Conservation (phyloP, 2,888 invertebrate genomes). For the Morinoia aosen region DNA sequence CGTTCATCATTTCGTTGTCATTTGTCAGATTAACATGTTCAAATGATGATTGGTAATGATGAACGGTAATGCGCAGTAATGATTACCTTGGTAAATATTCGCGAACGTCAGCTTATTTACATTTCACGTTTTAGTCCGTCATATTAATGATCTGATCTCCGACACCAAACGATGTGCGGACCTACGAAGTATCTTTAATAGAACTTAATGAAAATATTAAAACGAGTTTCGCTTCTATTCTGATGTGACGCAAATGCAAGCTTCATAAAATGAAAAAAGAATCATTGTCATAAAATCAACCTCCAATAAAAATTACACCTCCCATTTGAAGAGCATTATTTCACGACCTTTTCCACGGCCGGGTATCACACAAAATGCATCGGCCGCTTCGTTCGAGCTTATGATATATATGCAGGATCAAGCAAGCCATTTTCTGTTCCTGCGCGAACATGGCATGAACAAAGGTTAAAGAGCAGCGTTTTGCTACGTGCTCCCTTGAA, state of each 20-base stretch:
- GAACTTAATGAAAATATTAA: neutral
- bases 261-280: neutral
- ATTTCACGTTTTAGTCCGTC: neutral
- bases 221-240: neutral
- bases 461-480: neutral
- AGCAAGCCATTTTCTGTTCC: neutral
- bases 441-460: neutral
- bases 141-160: too few relatives aligned
- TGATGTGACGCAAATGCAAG: neutral
- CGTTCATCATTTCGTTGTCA: too few relatives aligned
- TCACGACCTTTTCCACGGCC: neutral
- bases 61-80: neutral
- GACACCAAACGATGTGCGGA: too few relatives aligned
- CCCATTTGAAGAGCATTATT: neutral
- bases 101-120: neutral
- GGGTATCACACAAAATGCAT: neutral
- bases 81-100: neutral
- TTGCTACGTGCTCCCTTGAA: neutral
- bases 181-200: neutral
- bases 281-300: neutral
- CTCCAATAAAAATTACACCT: neutral
- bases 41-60: too few relatives aligned
- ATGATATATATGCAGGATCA: neutral
- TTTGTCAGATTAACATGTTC: too few relatives aligned
- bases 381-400: neutral